These are phyloP conservation scores for Serripes groenlandicus DNA, from an alignment of 2,888 invertebrate species.

Conservation along the genomic window DNA sequence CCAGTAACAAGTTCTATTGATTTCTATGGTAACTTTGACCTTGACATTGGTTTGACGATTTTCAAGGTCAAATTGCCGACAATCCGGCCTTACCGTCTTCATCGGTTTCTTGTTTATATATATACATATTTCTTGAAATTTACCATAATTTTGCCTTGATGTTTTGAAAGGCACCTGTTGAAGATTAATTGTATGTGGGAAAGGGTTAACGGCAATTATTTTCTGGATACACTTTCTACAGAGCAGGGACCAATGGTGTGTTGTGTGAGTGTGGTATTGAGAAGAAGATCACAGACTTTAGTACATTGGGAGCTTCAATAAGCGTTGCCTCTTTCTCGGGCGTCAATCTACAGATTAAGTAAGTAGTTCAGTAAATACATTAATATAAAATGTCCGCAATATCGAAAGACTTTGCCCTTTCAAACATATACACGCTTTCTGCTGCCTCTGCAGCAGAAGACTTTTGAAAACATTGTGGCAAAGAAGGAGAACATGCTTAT, in stretches of 20 bases:
- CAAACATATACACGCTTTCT: not conserved
- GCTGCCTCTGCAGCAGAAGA: not conserved
- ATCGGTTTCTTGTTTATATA: too few species aligned
- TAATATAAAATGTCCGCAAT: too few species aligned
- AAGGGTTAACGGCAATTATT: not conserved
- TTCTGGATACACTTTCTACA: slow-evolving; percentile 48
- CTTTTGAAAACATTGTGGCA: not conserved
- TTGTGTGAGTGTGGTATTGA: slow-evolving; percentile 96
- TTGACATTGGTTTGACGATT: too few species aligned
- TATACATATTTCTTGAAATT: too few species aligned
- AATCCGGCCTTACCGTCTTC: too few species aligned
- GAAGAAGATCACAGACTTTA: slow-evolving; percentile 96
- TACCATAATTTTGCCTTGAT: too few species aligned
- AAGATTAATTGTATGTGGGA: too few species aligned
- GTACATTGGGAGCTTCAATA: slow-evolving; percentile 94
- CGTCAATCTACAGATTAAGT: slow-evolving; percentile 95
- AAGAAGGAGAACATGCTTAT: not conserved
- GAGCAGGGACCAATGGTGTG: slow-evolving; percentile 89
- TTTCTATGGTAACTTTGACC: too few species aligned
- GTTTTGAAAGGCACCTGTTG: too few species aligned
- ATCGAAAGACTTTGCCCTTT: not conserved
- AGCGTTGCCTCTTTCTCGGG: slow-evolving; percentile 95
- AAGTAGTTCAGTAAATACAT: slow-evolving; percentile 78
- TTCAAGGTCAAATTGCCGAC: too few species aligned
- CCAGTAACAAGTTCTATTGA: too few species aligned